phyloP scores from a whole-genome alignment of 2,888 invertebrate genomes.

The Prenolepis imparis region DNA sequence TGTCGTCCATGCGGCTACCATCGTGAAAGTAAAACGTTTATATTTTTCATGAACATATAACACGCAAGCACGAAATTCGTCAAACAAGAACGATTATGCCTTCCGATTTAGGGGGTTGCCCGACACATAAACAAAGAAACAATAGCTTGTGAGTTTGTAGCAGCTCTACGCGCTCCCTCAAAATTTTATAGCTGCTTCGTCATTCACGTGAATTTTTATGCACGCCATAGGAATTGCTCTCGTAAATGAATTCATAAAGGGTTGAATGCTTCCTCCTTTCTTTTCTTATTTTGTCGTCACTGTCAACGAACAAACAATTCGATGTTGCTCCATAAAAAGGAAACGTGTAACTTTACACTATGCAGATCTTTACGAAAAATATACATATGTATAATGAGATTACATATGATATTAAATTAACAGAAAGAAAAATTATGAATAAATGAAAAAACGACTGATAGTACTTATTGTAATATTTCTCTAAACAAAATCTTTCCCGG shows the following conservation, averaged over 20 bases:
- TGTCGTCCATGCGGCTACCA: not conserved
- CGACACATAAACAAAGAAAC: conserved; percentile 59
- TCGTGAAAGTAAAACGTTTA: conserved; percentile 1
- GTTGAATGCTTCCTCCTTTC: conserved; percentile 12
- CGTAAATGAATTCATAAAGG: conserved; percentile 59
- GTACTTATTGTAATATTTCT: not conserved
- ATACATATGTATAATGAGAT: not conserved
- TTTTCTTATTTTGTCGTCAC: conserved; percentile 39
- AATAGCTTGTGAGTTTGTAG: conserved; percentile 49
- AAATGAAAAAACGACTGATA: not conserved
- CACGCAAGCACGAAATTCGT: conserved; percentile 10
- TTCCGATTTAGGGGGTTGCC: conserved; percentile 13
- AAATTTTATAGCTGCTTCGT: conserved; percentile 1
- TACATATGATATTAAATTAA: not conserved
- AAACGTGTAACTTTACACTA: not conserved
- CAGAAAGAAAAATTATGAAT: not conserved
- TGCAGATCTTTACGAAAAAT: not conserved
- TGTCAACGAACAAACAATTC: conserved; percentile 35
- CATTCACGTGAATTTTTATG: conserved; percentile 23
- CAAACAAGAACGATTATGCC: not conserved
- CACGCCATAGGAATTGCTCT: conserved; percentile 12
- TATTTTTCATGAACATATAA: not conserved
- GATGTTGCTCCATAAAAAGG: not conserved
- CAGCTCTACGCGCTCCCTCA: conserved; percentile 24
- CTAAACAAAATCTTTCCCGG: not conserved